These are phyloP conservation scores for Vesta saturnalis DNA, from an alignment of 2,888 invertebrate genomes.

Conservation along the genomic window DNA sequence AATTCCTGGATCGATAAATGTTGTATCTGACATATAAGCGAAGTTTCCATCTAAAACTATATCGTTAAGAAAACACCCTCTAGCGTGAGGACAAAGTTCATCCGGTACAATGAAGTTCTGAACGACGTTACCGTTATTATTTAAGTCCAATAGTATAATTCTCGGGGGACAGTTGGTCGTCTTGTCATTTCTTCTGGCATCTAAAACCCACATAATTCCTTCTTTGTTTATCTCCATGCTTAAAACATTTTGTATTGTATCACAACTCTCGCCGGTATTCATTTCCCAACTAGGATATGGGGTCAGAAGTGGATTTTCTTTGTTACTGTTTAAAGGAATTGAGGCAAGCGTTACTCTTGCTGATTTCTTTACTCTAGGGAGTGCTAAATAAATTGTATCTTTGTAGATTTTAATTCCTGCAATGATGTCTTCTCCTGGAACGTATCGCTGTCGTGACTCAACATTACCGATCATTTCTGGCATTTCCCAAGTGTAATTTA, in stretches of 20 bases:
- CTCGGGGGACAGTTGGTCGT: slow-evolving; percentile 70
- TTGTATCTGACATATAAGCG: slow-evolving; percentile 75
- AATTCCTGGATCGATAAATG: slow-evolving; percentile 71
- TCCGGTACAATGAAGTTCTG: slow-evolving; percentile 68
- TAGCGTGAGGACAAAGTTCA: slow-evolving; percentile 66
- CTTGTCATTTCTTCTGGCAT: slow-evolving; percentile 69
- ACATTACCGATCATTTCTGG: slow-evolving; percentile 66
- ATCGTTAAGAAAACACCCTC: slow-evolving; percentile 70
- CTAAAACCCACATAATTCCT: slow-evolving; percentile 73
- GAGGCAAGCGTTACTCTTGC: slow-evolving; percentile 73
- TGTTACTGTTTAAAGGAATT: slow-evolving; percentile 61
- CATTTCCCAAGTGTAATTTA: slow-evolving; percentile 72
- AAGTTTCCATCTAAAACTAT: slow-evolving; percentile 72
- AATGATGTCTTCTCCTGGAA: slow-evolving; percentile 71
- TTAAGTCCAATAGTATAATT: slow-evolving; percentile 72
- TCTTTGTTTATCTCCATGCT: slow-evolving; percentile 75
- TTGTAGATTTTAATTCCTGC: slow-evolving; percentile 74
- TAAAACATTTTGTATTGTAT: slow-evolving; percentile 74
- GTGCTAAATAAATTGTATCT: slow-evolving; percentile 68
- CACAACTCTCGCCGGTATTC: slow-evolving; percentile 69
- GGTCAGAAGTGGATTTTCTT: neutral
- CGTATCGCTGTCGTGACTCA: slow-evolving; percentile 66
- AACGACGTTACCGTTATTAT: slow-evolving; percentile 66
- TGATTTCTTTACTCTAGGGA: slow-evolving; percentile 67
- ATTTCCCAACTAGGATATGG: slow-evolving; percentile 74